Evolutionary conservation across 2,797 vertebrate genomes (phyloP).

Genomic region (Liasis olivaceus): DNA sequence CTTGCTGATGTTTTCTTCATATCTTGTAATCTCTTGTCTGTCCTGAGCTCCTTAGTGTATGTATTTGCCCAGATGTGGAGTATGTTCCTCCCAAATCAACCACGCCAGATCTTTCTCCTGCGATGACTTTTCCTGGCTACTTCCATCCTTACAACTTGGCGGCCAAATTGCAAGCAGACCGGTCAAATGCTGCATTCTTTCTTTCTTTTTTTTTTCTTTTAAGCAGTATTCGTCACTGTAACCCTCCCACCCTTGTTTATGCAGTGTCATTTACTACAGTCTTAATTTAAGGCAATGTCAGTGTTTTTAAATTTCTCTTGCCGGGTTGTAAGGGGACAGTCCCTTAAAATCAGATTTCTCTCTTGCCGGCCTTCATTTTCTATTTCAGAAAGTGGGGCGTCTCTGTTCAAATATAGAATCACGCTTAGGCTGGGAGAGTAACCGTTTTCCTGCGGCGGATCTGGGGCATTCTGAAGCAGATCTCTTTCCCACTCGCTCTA

Average conservation of each 20-base stretch:
- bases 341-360: neutral
- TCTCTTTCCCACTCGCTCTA: neutral
- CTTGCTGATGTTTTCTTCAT: neutral
- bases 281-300: neutral
- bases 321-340: neutral
- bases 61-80: neutral
- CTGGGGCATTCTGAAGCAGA: neutral
- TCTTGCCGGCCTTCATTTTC: too few species aligned
- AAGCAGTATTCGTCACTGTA: accelerated
- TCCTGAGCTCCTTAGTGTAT: neutral
- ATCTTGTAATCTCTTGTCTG: neutral
- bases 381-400: neutral
- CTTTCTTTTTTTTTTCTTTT: neutral
- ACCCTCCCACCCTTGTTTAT: neutral
- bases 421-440: neutral
- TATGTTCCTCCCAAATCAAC: neutral
- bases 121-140: neutral
- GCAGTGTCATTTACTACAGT: neutral
- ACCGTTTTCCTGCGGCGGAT: neutral
- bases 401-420: neutral
- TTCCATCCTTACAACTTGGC: neutral
- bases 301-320: neutral
- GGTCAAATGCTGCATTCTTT: neutral
- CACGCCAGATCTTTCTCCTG: neutral
- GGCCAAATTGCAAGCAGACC: neutral